phyloP scores from a whole-genome alignment of 2,113 vertebrate species.

The Pycnonotus jocosus region DNA sequence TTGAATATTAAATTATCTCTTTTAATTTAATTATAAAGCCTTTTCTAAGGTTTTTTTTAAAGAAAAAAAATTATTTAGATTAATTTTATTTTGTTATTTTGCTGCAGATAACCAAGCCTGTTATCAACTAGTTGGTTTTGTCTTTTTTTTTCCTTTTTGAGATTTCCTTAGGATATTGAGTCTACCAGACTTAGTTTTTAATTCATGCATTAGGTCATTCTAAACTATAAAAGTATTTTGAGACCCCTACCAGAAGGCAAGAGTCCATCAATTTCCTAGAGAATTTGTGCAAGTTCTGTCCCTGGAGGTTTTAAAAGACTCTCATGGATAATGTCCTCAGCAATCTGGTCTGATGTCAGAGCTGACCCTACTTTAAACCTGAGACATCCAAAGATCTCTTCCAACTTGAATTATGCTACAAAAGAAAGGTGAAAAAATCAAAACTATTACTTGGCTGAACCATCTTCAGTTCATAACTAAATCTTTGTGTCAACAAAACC shows the following conservation, averaged over 20 bases:
- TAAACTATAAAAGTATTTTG: background rate
- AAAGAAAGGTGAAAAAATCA: background rate
- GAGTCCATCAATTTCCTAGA: background rate
- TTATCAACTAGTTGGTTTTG: background rate
- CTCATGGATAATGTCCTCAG: background rate
- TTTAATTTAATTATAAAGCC: background rate
- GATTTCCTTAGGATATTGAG: background rate
- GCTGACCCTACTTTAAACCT: background rate
- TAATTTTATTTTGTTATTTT: background rate
- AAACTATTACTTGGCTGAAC: background rate
- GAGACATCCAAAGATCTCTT: background rate
- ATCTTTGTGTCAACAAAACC: background rate
- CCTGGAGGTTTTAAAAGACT: background rate
- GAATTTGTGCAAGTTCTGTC: background rate
- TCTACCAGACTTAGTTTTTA: background rate
- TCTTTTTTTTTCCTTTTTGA: background rate
- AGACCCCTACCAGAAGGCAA: background rate
- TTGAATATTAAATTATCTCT: background rate
- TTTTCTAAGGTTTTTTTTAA: background rate
- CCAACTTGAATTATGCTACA: background rate
- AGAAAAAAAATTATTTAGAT: background rate
- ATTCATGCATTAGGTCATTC: background rate
- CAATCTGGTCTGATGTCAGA: background rate
- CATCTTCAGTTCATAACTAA: background rate
- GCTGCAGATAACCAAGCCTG: background rate